phyloP scores from a whole-genome alignment of 2,113 vertebrate genomes.

The Smithornis capensis region DNA sequence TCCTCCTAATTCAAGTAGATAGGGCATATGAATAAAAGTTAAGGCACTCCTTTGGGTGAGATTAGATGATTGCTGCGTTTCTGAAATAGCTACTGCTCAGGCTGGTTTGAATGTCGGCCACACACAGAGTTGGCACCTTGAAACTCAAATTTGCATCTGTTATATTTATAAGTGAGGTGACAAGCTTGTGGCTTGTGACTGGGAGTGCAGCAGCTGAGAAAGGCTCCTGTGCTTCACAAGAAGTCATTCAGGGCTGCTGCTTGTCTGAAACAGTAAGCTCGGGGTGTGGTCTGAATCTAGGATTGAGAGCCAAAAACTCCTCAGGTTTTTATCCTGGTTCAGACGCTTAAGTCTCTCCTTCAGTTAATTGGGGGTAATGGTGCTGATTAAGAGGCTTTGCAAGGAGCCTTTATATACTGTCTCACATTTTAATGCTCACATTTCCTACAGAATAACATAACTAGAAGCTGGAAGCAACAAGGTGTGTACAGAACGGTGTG shows the following conservation, averaged over 20 bases:
- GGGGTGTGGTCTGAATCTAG: not conserved
- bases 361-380: not conserved
- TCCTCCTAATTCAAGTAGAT: not conserved
- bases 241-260: not conserved
- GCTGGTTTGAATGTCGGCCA: not conserved
- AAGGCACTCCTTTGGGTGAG: not conserved
- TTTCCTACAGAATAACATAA: not conserved
- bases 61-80: not conserved
- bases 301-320: not conserved
- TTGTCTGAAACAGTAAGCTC: not conserved
- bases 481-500: not conserved
- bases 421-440: not conserved
- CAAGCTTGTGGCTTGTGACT: not conserved
- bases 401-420: not conserved
- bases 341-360: not conserved
- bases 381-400: not conserved
- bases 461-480: not conserved
- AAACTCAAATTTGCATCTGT: not conserved
- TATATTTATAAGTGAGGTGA: not conserved
- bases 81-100: not conserved
- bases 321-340: slow-evolving; percentile 25
- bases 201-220: not conserved
- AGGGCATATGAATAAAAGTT: not conserved
- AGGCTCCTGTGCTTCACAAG: not conserved
- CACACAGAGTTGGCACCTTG: not conserved